phyloP scores from a whole-genome alignment of 2,888 invertebrate genomes.

The Hydropsyche betteni region DNA sequence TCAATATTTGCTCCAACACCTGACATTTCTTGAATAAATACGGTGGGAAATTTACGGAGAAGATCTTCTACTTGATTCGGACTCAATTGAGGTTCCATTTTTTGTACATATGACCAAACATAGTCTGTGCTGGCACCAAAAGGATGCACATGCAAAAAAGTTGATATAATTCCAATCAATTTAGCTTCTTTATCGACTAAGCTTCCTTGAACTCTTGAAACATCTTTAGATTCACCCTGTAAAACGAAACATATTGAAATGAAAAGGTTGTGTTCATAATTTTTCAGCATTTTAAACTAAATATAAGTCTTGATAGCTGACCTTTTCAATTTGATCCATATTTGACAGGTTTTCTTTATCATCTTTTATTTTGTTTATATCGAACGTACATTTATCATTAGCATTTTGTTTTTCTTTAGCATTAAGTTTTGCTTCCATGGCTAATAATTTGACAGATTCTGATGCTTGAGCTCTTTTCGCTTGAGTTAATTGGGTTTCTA shows the following conservation, averaged over 20 bases:
- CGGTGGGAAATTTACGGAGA: constrained; percentile 78
- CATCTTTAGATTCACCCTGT: constrained; percentile 23
- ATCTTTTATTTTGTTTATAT: constrained; percentile 56
- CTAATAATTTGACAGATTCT: constrained; percentile 66
- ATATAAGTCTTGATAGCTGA: neutral
- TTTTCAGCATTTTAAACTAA: neutral
- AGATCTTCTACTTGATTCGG: constrained; percentile 81
- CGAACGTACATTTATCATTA: constrained; percentile 57
- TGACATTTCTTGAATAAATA: constrained; percentile 80
- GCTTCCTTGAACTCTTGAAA: constrained; percentile 1
- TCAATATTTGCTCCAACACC: constrained; percentile 89
- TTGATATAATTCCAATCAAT: constrained; percentile 86
- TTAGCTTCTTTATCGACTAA: constrained; percentile 73
- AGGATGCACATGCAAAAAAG: constrained; percentile 92
- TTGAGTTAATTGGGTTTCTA: constrained; percentile 70
- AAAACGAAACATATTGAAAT: constrained; percentile 8
- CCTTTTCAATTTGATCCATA: constrained; percentile 34
- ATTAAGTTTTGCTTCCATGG: constrained; percentile 60
- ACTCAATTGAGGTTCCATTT: constrained; percentile 75
- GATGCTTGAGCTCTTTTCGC: constrained; percentile 65
- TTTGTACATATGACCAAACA: constrained; percentile 90
- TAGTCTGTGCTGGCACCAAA: constrained; percentile 91
- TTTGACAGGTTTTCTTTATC: constrained; percentile 29
- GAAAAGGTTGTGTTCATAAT: neutral
- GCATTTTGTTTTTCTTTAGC: constrained; percentile 56